Conservation (phyloP, 2,113 vertebrate species). For the Notarius lentiginosus region DNA sequence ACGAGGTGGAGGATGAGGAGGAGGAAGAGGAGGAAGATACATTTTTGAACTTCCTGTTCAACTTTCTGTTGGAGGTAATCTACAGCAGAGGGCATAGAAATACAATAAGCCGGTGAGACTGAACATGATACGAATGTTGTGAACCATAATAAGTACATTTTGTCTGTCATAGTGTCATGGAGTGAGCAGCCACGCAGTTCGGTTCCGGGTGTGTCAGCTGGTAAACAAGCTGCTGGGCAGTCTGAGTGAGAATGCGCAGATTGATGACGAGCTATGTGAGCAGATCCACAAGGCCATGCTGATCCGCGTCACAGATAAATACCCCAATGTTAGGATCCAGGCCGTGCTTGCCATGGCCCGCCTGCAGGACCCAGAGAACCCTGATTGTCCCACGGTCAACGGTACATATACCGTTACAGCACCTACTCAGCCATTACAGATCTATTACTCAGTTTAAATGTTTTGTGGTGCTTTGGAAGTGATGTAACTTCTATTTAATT, state of each 20-base stretch:
- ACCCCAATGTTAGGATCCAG: slow-evolving; percentile 92
- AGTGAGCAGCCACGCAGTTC: slow-evolving; percentile 85
- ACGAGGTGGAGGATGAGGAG: slow-evolving; percentile 64
- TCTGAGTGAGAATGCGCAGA: slow-evolving; percentile 92
- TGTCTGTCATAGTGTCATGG: slow-evolving; percentile 78
- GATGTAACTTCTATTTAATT: not conserved
- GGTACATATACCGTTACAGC: slow-evolving; percentile 64
- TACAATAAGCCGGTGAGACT: not conserved
- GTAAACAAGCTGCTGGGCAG: slow-evolving; percentile 90
- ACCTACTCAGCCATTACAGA: not conserved
- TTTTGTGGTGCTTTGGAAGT: not conserved
- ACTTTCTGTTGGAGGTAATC: slow-evolving; percentile 89
- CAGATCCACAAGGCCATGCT: slow-evolving; percentile 90
- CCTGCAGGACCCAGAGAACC: slow-evolving; percentile 88
- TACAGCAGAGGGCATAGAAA: not conserved
- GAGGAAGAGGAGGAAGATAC: slow-evolving; percentile 69
- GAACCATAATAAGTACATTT: not conserved
- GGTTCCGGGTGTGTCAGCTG: slow-evolving; percentile 90
- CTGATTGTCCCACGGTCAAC: slow-evolving; percentile 84
- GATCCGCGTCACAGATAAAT: slow-evolving; percentile 87
- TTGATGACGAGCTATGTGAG: slow-evolving; percentile 91
- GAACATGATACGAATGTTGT: not conserved
- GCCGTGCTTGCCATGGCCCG: slow-evolving; percentile 90
- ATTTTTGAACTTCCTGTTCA: slow-evolving; percentile 84
- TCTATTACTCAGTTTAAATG: not conserved